Evolutionary conservation across 1,140 invertebrate genomes (phyloP).

Genomic region (Steinernema feltiae): DNA sequence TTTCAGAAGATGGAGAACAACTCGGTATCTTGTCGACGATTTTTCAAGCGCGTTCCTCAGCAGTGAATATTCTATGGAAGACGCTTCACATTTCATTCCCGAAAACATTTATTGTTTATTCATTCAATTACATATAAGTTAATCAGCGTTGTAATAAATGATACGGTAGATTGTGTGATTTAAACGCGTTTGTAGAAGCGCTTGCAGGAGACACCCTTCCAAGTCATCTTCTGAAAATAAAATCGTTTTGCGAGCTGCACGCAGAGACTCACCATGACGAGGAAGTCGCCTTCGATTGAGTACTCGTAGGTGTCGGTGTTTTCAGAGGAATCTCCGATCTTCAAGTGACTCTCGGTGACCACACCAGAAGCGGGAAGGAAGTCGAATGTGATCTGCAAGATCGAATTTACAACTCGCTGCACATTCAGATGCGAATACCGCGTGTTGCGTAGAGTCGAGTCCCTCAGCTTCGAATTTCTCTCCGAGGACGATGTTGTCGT

Average conservation of each 20-base stretch:
- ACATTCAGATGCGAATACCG: constrained; percentile 30
- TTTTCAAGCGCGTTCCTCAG: constrained; percentile 23
- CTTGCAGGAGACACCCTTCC: constrained; percentile 31
- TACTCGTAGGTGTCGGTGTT: constrained; percentile 40
- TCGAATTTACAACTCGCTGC: background rate
- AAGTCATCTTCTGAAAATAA: constrained; percentile 31
- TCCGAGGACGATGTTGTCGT: constrained; percentile 36
- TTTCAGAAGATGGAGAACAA: constrained; percentile 40
- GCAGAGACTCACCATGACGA: constrained; percentile 24
- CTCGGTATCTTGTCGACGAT: constrained; percentile 22
- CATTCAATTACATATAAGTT: no score
- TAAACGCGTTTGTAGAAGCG: constrained; percentile 32
- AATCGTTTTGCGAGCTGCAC: no score
- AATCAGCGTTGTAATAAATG: no score
- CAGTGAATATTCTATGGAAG: no score
- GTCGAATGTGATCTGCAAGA: constrained; percentile 47
- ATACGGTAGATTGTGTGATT: no score
- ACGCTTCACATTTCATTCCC: no score
- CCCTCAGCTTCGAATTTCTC: constrained; percentile 47
- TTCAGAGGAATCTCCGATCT: constrained; percentile 26
- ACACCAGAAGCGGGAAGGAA: constrained; percentile 23
- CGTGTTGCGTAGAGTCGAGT: constrained; percentile 43
- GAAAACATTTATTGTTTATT: background rate
- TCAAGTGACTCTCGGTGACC: constrained; percentile 31
- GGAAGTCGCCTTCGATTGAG: constrained; percentile 31